Evolutionary conservation across 2,797 vertebrate species (phyloP), one percentile per base, ranked within the genome.

Genomic region (Gobionotothen gibberifrons): DNA sequence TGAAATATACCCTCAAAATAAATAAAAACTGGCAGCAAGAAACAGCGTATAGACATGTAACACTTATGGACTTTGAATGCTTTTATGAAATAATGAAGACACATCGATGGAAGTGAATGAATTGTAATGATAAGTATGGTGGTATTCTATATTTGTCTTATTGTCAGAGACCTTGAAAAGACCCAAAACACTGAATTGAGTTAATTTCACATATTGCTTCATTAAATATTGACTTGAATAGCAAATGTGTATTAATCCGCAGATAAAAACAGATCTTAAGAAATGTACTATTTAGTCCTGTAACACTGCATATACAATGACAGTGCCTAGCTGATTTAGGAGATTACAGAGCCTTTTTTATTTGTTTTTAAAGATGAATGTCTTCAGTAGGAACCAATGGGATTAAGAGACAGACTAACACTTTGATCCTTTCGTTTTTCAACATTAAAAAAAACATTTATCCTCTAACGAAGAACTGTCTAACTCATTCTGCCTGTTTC

Each of bases 31-130:
- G 36, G 16, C 44, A 56, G 43, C 42, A 51, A 43, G 14, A 36
- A 14, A 49, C n/a, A 3, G 16, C 2, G 0, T 39, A 21, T 9
- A 49, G 14, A 47, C 39, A 36, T 39, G 13, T 36, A 40, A 36
- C 26, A 26, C n/a, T 52, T 46, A 13, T 11, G 66, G 26, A 73
- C 21, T 26, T 6, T 46, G 3, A 46, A 65, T 60, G 26, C 5
- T 15, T 15, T 58, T n/a, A 53, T 81, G 22, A 10, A 61, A 7
- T 42, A 52, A 74, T 64, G 73, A 42, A 74, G 32, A 65, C 22
- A 19, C 3, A 21, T 12, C 15, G 29, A 55, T 17, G 15, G 5
- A 64, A 12, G 21, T 51, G 65, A 2, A 32, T 16, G 26, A 46
- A 43, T 52, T 48, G 43, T 14, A 53, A 29, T 29, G 9, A 54